phyloP scores from a whole-genome alignment of 2,888 invertebrate species.

The Aporophyla nigra region DNA sequence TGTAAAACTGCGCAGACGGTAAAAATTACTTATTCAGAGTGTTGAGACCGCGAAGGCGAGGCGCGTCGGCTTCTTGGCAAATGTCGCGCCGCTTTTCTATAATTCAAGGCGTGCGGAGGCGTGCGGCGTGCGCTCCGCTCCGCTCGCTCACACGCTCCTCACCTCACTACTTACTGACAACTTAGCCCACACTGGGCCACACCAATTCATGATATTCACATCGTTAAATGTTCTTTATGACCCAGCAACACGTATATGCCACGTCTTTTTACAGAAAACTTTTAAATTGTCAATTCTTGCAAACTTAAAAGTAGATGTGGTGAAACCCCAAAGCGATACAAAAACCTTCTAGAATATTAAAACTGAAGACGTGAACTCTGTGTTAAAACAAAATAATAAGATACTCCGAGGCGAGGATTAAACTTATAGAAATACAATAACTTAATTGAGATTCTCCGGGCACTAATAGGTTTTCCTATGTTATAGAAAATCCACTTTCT shows the following conservation, averaged over 20 bases:
- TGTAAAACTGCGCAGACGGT: constrained; percentile 90
- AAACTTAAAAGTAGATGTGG: constrained; percentile 16
- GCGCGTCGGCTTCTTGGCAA: constrained; percentile 80
- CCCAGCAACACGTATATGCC: constrained; percentile 3
- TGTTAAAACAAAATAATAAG: constrained; percentile 46
- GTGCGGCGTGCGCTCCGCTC: constrained; percentile 29
- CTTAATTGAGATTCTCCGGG: constrained; percentile 71
- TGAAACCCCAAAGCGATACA: neutral
- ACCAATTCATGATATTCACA: constrained; percentile 66
- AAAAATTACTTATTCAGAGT: constrained; percentile 89
- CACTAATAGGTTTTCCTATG: constrained; percentile 82
- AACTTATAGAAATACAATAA: constrained; percentile 65
- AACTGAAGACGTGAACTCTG: constrained; percentile 9
- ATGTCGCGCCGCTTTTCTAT: constrained; percentile 83
- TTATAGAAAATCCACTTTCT: constrained; percentile 84
- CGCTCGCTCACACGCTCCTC: constrained; percentile 21
- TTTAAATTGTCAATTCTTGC: constrained; percentile 19
- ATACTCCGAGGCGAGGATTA: constrained; percentile 52
- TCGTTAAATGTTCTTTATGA: constrained; percentile 56
- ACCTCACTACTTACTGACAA: constrained; percentile 39
- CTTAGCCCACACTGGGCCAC: constrained; percentile 44
- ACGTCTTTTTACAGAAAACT: constrained; percentile 17
- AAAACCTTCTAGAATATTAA: constrained; percentile 24
- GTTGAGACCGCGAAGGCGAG: constrained; percentile 81
- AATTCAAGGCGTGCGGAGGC: constrained; percentile 79